Evolutionary conservation across 1,140 invertebrate genomes (phyloP), one percentile per base, ranked within the genome.

Genomic region (Drosophila sucinea): DNA sequence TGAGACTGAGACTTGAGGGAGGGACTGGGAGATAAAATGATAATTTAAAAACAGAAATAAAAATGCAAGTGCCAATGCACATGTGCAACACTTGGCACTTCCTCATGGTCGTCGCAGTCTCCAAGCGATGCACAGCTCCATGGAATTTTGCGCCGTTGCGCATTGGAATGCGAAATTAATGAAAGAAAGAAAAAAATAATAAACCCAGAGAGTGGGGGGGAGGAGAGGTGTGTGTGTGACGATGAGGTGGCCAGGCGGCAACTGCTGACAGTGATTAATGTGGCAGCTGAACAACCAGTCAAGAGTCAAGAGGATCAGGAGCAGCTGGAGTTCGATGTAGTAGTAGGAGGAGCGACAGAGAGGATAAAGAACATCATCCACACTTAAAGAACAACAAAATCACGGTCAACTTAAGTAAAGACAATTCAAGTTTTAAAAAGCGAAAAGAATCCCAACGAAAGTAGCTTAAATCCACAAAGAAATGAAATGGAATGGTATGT

Each of bases 31-130:
- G 67, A 61, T 61, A 47, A 76, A 67, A 58, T 47, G 63, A 70
- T 63, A 74, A 65, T 78, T 60, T 61, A 41, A 66, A 82, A 70
- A 67, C 69, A 70, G 83, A 73, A 83, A 77, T 79, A 79, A 79
- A 80, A 89, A 83, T 84, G 81, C 81, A 87, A 87, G 76, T 89
- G 80, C 74, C 74, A 44, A 54, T 77, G 83, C 84, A 87, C 84
- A 87, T 87, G 84, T 89, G 82, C 85, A 84, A 78, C 84, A 89
- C 77, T 89, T 89, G 84, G 85, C 84, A 89, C 84, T 87, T 87
- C 84, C 84, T 87, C 73, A 74, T 89, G 71, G 68, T 41, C 62
- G 44, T 35, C 6, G 23, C 30, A 8, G 33, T 23, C 29, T 38
- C 35, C 35, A 38, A 23, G 17, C 35, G 27, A 62, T 44, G 67